Conservation (phyloP, 2,113 vertebrate species). For the Chamaea fasciata region DNA sequence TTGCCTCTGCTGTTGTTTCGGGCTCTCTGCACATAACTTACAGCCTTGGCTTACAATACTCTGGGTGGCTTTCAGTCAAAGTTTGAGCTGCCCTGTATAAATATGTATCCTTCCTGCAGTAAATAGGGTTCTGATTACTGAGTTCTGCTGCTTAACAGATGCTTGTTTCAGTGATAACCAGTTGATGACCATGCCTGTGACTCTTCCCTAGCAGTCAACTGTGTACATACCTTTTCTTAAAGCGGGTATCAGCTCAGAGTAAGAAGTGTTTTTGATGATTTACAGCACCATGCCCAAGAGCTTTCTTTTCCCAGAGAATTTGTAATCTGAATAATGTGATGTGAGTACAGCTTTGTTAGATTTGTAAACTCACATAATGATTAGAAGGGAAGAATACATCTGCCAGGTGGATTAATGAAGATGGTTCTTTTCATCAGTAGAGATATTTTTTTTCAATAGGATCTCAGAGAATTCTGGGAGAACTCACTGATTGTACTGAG, state of each 20-base stretch:
- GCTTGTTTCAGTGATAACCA: neutral
- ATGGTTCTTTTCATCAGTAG: conserved; percentile 15
- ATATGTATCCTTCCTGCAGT: neutral
- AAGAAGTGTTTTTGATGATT: neutral
- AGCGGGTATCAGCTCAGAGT: neutral
- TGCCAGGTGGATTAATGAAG: neutral
- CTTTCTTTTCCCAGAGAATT: neutral
- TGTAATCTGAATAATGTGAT: conserved; percentile 18
- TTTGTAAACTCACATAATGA: conserved; percentile 23
- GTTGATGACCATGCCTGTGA: neutral
- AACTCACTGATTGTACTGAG: neutral
- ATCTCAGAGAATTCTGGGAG: neutral
- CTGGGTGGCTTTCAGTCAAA: neutral
- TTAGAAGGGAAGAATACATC: conserved; percentile 10
- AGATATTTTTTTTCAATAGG: neutral
- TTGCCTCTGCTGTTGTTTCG: neutral
- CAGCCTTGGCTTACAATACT: neutral
- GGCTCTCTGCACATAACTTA: neutral
- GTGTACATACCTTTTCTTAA: neutral
- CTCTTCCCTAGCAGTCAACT: neutral
- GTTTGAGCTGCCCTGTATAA: neutral
- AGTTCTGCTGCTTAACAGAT: neutral
- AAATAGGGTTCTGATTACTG: neutral
- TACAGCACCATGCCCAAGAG: neutral
- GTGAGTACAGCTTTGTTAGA: conserved; percentile 33